Evolutionary conservation across 2,888 invertebrate genomes (phyloP).

Genomic region (Camponotus fellah): DNA sequence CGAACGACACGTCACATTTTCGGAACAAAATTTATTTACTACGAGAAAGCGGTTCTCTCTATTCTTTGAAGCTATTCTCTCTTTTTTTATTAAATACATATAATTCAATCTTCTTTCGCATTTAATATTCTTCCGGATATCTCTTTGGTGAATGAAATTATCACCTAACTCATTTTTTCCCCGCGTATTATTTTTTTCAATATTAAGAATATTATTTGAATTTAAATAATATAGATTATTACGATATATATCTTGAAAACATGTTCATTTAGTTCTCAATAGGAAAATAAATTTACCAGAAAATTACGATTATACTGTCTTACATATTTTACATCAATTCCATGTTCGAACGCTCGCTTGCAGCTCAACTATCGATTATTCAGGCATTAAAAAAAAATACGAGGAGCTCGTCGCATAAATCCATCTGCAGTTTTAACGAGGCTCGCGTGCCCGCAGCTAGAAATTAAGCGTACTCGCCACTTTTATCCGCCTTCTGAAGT

Average conservation of each 20-base stretch:
- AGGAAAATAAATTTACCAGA: neutral
- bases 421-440: constrained; percentile 36
- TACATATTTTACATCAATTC: neutral
- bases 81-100: neutral
- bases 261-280: neutral
- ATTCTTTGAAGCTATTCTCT: too few relatives aligned
- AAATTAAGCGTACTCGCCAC: constrained; percentile 49
- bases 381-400: constrained; percentile 38
- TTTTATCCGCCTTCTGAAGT: constrained; percentile 40
- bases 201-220: neutral
- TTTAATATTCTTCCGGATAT: neutral
- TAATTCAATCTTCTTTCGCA: neutral
- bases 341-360: constrained; percentile 9
- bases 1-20: neutral
- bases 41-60: neutral
- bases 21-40: constrained; percentile 1
- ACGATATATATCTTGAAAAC: neutral
- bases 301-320: neutral
- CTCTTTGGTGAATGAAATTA: neutral
- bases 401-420: constrained; percentile 40
- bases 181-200: neutral
- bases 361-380: constrained; percentile 16
- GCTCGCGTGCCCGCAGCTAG: constrained; percentile 40
- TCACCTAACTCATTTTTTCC: neutral
- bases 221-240: neutral